These are phyloP conservation scores for Pelvicachromis taeniatus DNA, from an alignment of 2,113 vertebrate species.

Conservation along the genomic window DNA sequence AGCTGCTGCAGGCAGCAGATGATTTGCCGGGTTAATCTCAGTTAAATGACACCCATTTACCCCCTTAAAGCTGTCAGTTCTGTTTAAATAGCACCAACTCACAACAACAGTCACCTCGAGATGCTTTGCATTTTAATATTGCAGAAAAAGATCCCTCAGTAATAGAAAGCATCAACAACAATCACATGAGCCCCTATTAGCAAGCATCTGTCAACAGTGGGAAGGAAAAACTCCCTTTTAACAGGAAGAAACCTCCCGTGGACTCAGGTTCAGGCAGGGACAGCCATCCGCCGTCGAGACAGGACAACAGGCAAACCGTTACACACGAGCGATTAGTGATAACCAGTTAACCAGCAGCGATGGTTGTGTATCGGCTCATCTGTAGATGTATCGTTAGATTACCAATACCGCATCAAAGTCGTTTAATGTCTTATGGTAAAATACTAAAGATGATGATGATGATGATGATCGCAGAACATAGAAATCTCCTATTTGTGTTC, in stretches of 20 bases:
- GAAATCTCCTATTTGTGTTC: accelerated
- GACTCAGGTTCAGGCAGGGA: background rate
- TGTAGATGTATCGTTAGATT: accelerated
- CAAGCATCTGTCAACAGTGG: background rate
- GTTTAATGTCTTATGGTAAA: background rate
- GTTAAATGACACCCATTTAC: background rate
- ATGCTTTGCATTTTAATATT: background rate
- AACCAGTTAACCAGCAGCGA: background rate
- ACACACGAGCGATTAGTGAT: too few species aligned
- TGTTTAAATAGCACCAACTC: background rate
- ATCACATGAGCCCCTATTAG: accelerated
- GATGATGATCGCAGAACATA: background rate
- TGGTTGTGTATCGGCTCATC: background rate
- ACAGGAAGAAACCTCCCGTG: background rate
- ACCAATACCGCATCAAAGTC: background rate
- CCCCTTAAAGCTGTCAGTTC: too few species aligned
- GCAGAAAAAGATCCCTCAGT: background rate
- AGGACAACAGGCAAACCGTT: background rate
- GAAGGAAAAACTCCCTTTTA: background rate
- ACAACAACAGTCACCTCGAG: background rate
- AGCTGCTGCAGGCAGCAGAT: accelerated
- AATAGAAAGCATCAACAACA: background rate
- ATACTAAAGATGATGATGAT: background rate
- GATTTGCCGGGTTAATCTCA: background rate
- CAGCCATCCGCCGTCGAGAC: background rate